Percentiles rank a stretch among this genome's conserved stretches.
Conservation (phyloP, 1,140 invertebrate genomes). For the Phocides pigmalion region DNA sequence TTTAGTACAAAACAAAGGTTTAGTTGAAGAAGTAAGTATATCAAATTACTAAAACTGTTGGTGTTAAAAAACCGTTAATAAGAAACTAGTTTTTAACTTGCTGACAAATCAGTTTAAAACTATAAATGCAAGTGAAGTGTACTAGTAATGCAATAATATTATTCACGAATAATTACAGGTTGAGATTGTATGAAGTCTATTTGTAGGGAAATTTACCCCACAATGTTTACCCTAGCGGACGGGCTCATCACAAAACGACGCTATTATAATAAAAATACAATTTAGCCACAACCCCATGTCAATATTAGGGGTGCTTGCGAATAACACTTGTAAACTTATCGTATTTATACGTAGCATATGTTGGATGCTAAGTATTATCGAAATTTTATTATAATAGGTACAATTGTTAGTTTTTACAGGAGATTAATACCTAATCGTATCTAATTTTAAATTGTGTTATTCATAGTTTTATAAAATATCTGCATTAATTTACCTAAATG, state of each 20-base stretch:
- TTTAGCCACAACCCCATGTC: constrained; percentile 75
- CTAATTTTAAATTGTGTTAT: too few relatives aligned
- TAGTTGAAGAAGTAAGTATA: too few relatives aligned
- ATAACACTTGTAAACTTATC: constrained; percentile 59
- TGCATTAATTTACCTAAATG: too few relatives aligned
- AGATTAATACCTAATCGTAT: too few relatives aligned
- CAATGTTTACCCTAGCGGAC: constrained; percentile 73
- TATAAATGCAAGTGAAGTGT: neutral
- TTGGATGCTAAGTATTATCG: constrained; percentile 13
- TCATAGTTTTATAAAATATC: too few relatives aligned
- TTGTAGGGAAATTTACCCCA: constrained; percentile 59
- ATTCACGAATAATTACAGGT: constrained; percentile 61
- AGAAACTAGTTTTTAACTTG: too few relatives aligned
- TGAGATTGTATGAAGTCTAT: constrained; percentile 49
- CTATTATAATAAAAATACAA: constrained; percentile 83
- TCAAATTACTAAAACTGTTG: too few relatives aligned
- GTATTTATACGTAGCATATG: constrained; percentile 45
- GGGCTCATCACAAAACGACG: constrained; percentile 67
- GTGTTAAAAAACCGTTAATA: too few relatives aligned
- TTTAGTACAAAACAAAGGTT: too few relatives aligned
- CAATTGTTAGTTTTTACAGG: neutral
- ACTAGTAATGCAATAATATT: constrained; percentile 37
- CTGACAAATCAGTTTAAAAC: too few relatives aligned
- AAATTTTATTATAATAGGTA: constrained; percentile 20
- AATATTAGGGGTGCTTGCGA: constrained; percentile 69